Evolutionary conservation across 2,113 vertebrate genomes (phyloP).

Genomic region (Setophaga coronata): DNA sequence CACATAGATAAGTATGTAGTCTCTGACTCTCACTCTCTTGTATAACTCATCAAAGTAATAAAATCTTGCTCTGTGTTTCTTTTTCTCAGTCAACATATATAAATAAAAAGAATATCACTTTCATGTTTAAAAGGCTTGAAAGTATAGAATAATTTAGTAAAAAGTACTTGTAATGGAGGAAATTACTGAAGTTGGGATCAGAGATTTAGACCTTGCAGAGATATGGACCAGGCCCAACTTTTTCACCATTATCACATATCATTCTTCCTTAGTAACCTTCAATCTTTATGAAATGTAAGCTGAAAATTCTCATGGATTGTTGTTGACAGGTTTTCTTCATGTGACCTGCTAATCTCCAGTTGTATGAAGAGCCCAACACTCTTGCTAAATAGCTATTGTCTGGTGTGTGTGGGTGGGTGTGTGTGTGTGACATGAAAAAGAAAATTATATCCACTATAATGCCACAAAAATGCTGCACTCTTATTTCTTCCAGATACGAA

Average conservation of each 20-base stretch:
- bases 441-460: neutral
- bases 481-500: neutral
- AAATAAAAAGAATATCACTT: neutral
- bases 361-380: neutral
- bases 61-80: neutral
- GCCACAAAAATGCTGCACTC: neutral
- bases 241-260: neutral
- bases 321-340: neutral
- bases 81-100: neutral
- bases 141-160: neutral
- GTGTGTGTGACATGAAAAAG: rapidly evolving
- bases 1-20: too few species aligned
- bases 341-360: neutral
- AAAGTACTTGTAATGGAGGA: neutral
- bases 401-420: neutral
- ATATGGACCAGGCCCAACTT: neutral
- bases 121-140: neutral
- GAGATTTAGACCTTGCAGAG: neutral
- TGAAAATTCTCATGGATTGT: neutral
- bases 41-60: neutral
- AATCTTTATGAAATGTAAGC: neutral
- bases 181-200: neutral
- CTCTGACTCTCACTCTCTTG: neutral
- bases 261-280: neutral
- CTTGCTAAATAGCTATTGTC: neutral